Evolutionary conservation across 2,113 vertebrate species (phyloP).

Genomic region (Rhineura floridana): DNA sequence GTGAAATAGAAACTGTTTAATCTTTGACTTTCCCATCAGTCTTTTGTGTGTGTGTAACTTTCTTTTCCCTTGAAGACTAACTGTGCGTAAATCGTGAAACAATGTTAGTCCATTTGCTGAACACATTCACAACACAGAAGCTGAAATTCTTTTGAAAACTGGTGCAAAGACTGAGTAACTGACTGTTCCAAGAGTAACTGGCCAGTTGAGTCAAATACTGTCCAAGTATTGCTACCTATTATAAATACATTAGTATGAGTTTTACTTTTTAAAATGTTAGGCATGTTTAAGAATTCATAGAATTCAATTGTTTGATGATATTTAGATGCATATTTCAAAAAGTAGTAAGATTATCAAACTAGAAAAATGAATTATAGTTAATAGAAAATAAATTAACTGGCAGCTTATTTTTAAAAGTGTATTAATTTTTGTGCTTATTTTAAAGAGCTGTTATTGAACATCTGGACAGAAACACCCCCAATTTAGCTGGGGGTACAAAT

Average conservation of each 20-base stretch:
- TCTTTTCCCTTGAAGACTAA: neutral
- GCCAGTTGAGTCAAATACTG: neutral
- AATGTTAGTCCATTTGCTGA: neutral
- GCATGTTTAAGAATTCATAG: too few relatives aligned
- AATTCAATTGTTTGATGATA: neutral
- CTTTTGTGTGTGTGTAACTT: neutral
- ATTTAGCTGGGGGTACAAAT: neutral
- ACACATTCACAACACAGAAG: neutral
- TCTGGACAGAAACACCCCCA: too few relatives aligned
- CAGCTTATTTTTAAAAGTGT: neutral
- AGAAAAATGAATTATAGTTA: neutral
- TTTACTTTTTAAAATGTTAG: neutral
- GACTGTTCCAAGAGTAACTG: neutral
- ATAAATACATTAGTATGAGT: neutral
- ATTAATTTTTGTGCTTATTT: too few relatives aligned
- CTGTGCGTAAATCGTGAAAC: neutral
- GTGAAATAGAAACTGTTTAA: slow-evolving; percentile 47
- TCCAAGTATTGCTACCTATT: neutral
- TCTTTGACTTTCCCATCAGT: slow-evolving; percentile 36
- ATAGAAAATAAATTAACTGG: neutral
- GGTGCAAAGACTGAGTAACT: neutral
- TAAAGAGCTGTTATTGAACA: too few relatives aligned
- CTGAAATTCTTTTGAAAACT: neutral
- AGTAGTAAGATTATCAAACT: neutral
- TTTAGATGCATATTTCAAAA: neutral